Base-by-base conservation (phyloP, 1,140 invertebrate species). In the Macrocentrus cingulum region DNA sequence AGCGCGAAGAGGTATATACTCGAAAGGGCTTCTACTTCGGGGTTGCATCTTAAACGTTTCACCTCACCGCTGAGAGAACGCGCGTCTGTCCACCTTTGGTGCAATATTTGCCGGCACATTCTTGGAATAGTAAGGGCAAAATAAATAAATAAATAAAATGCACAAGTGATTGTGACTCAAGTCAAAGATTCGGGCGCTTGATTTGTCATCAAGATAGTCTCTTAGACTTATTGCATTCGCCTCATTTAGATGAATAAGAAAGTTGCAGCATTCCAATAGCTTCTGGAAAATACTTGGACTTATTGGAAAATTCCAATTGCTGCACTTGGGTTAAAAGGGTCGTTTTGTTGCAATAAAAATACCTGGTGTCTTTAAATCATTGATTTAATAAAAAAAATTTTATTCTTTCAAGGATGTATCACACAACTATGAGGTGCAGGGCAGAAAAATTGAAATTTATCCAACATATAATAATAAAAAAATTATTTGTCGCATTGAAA, bases 21-120 rank as follows among this genome's bases (percentile, higher is more conserved):
- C 62, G 34, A 56, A 68, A 67, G 70, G 73, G 63, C 62, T 57
- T 61, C 19, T 52, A 11, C n/a, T n/a, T n/a, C n/a, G 60, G 54
- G 57, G 53, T 55, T 66, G 70, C 68, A 72, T 72, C 64, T 66
- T 64, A 73, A 74, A 63, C 61, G 67, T 68, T 65, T 68, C 41
- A 34, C 50, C n/a, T n/a, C n/a, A n/a, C n/a, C n/a, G n/a, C n/a
- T n/a, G n/a, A n/a, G n/a, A 45, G 45, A 37, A 39, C 8, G 34
- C 23, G 51, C 59, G 39, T 51, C 48, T 41, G 25, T 50, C 32
- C 23, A 18, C 34, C 44, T 46, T 44, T 36, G 22, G 51, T 22
- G 37, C 20, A 13, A 41, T 25, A 25, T 42, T 25, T 39, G 37
- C 13, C 16, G 25, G 15, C 15, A 55, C 42, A 25, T 42, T 23